phyloP scores from a whole-genome alignment of 2,113 vertebrate species.

The mouse (Mus musculus) region DNA sequence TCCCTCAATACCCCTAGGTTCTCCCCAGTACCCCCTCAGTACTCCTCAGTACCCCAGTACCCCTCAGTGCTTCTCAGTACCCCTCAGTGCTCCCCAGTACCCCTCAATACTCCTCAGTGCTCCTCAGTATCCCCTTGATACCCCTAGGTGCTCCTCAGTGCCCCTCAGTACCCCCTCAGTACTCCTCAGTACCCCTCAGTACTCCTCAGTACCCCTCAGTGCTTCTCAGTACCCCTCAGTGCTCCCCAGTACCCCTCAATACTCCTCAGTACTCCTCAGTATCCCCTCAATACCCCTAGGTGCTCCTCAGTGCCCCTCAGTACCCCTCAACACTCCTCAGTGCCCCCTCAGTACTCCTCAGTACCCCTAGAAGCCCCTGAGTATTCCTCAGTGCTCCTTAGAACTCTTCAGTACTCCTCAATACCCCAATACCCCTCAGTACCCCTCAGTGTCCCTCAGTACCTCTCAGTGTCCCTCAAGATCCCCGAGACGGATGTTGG shows the following conservation, averaged over 20 bases:
- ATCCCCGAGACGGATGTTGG: background rate
- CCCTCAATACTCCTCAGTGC: background rate
- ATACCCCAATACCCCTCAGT: accelerated
- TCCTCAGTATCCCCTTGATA: too few species aligned
- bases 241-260: accelerated
- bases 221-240: background rate
- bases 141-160: background rate
- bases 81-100: background rate
- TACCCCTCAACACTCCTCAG: background rate
- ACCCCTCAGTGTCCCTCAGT: background rate
- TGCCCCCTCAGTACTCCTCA: background rate
- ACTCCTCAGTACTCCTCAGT: background rate
- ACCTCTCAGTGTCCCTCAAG: background rate
- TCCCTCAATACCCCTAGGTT: background rate
- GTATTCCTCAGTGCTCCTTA: background rate
- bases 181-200: background rate
- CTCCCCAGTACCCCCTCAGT: background rate
- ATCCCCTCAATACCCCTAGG: accelerated
- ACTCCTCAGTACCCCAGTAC: background rate
- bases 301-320: background rate
- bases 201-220: background rate
- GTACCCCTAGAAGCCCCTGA: accelerated
- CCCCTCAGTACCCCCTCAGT: background rate
- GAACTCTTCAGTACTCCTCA: background rate
- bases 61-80: background rate